phyloP scores from a whole-genome alignment of 2,797 vertebrate species.

The Mareca penelope region DNA sequence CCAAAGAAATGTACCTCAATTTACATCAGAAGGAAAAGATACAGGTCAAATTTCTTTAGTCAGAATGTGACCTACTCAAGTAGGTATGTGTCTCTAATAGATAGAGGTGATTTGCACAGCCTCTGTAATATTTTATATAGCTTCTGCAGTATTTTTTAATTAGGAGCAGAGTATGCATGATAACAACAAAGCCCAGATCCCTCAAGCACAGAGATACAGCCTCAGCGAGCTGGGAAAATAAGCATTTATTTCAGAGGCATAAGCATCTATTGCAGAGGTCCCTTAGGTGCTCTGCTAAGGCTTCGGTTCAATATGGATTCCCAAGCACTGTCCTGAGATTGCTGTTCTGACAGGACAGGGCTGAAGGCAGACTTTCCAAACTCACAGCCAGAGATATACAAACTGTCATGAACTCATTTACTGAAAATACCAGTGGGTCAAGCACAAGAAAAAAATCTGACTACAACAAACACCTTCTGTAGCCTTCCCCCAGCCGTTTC shows the following conservation, averaged over 20 bases:
- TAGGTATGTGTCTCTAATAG: accelerated
- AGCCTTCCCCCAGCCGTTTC: neutral
- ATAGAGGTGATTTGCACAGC: neutral
- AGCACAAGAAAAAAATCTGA: neutral
- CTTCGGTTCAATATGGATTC: neutral
- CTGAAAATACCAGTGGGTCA: neutral
- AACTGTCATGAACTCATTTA: neutral
- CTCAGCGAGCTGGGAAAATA: neutral
- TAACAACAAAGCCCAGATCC: neutral
- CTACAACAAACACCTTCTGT: neutral
- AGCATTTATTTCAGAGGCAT: neutral
- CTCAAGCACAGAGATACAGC: neutral
- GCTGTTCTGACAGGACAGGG: neutral
- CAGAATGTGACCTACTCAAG: neutral
- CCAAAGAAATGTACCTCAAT: neutral
- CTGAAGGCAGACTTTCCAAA: neutral
- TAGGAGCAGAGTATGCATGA: neutral
- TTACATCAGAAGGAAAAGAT: neutral
- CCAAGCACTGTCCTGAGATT: neutral
- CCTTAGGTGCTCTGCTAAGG: neutral
- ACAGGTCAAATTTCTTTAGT: neutral
- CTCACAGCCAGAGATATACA: neutral
- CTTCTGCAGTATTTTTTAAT: neutral
- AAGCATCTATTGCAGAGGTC: neutral
- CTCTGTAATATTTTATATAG: neutral